These are phyloP conservation scores for Syrrhaptes paradoxus DNA, from an alignment of 2,113 vertebrate species.

Conservation along the genomic window DNA sequence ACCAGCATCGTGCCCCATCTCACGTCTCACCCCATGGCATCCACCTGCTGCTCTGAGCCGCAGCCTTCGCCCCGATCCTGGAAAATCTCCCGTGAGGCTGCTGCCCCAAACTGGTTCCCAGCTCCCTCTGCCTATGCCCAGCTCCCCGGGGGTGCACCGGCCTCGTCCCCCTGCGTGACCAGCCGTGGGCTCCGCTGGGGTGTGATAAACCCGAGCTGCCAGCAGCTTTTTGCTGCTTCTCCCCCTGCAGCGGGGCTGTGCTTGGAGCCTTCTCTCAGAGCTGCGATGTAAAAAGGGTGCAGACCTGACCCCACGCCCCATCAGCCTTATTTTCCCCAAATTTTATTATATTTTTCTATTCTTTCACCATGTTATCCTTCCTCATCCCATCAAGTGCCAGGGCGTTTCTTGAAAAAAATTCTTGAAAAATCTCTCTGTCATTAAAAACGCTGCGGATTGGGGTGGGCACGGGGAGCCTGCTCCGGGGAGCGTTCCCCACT, in stretches of 20 bases:
- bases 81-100: neutral
- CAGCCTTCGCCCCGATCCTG: accelerated
- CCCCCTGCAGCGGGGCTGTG: neutral
- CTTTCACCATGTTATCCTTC: neutral
- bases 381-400: accelerated
- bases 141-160: accelerated
- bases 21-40: accelerated
- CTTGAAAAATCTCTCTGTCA: too few relatives aligned
- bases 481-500: too few relatives aligned
- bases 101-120: neutral
- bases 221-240: neutral
- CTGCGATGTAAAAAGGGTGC: accelerated
- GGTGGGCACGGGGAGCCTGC: too few relatives aligned
- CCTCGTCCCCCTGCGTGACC: neutral
- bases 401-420: accelerated
- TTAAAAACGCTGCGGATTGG: accelerated
- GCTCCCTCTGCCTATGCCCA: neutral
- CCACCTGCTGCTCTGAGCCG: neutral
- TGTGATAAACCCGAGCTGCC: accelerated
- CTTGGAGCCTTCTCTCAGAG: accelerated
- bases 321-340: neutral
- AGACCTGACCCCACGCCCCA: accelerated
- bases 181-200: accelerated
- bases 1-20: neutral
- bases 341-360: neutral